Conservation (phyloP, 2,113 vertebrate species). For the Rhegmatorhina hoffmannsi region DNA sequence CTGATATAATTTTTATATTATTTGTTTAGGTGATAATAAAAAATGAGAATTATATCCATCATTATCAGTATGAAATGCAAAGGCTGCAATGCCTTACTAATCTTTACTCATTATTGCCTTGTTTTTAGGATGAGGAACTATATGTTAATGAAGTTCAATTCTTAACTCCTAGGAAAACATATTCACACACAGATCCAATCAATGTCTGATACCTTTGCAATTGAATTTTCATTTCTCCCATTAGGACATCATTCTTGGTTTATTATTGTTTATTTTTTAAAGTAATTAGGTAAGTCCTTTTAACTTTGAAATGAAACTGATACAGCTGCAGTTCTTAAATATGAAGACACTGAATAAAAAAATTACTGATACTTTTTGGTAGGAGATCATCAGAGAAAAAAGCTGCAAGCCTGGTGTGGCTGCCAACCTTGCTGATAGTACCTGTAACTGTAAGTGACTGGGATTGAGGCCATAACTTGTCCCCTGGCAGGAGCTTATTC, state of each 20-base stretch:
- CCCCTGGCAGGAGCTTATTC: not conserved
- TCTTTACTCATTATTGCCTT: not conserved
- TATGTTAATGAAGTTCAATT: not conserved
- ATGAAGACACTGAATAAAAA: not conserved
- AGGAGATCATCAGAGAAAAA: not conserved
- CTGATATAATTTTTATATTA: not conserved
- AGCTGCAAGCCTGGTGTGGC: not conserved
- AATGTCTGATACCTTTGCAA: not conserved
- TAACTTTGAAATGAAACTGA: not conserved
- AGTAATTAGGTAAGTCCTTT: not conserved
- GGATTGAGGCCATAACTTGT: not conserved
- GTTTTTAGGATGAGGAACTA: not conserved
- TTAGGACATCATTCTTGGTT: not conserved
- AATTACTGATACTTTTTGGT: not conserved
- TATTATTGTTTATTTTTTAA: not conserved
- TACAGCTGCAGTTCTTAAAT: not conserved
- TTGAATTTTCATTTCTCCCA: not conserved
- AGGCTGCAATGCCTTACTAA: not conserved
- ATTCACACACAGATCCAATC: not conserved
- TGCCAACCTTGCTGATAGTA: not conserved
- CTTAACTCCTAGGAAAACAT: not conserved
- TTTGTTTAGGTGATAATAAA: not conserved
- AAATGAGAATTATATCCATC: not conserved
- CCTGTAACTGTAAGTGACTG: not conserved
- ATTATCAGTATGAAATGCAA: not conserved